Percentiles rank a stretch among this genome's conserved stretches.
Conservation (phyloP, 2,113 vertebrate genomes). For the Prolemur simus region DNA sequence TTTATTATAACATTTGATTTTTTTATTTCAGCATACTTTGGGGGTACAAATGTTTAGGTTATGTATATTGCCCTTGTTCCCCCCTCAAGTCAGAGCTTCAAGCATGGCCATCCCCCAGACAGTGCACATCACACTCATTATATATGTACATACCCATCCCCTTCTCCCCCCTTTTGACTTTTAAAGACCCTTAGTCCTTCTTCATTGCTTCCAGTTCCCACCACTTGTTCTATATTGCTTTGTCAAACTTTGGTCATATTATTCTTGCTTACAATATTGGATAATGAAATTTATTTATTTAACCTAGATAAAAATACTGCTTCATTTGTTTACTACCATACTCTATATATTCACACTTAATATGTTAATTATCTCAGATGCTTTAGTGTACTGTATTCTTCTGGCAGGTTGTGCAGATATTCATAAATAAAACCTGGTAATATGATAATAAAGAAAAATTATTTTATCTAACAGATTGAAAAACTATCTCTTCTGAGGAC, state of each 20-base stretch:
- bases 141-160: too few species aligned
- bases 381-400: neutral
- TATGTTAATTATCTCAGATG: conserved; percentile 42
- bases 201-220: neutral
- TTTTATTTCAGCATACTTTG: too few species aligned
- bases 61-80: too few species aligned
- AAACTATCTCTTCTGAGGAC: conserved; percentile 49
- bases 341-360: neutral
- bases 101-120: too few species aligned
- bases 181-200: neutral
- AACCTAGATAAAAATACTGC: neutral
- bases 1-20: neutral
- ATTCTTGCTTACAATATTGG: neutral
- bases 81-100: too few species aligned
- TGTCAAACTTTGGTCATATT: neutral
- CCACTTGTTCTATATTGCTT: neutral
- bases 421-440: neutral
- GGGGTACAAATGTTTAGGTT: too few species aligned
- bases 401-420: neutral
- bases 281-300: conserved; percentile 4
- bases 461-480: conserved; percentile 37
- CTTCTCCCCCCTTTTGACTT: neutral
- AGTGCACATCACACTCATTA: too few species aligned
- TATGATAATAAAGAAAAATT: conserved; percentile 14
- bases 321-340: neutral